A percentile compares a stretch with the other conserved stretches of the same genome.
Evolutionary conservation across 2,113 vertebrate species (phyloP).

Genomic region (Cynocephalus volans): DNA sequence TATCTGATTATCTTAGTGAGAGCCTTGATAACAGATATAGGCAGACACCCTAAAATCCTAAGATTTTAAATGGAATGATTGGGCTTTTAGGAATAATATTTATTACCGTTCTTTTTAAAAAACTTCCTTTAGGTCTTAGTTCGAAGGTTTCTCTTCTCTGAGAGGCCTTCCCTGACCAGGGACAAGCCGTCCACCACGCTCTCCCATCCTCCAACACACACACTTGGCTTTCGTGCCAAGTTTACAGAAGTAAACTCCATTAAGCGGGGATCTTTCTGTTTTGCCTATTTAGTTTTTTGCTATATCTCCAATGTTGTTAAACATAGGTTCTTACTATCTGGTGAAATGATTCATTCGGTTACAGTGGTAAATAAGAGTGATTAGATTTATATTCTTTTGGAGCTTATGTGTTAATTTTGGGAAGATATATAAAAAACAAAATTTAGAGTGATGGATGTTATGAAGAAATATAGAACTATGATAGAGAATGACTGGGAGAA

Average conservation of each 20-base stretch:
- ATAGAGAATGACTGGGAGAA: background rate
- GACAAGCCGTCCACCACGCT: background rate
- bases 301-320: background rate
- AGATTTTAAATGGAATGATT: no score
- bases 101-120: no score
- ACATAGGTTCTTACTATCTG: background rate
- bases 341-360: background rate
- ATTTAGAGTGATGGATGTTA: background rate
- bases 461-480: background rate
- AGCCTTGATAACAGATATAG: background rate
- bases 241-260: background rate
- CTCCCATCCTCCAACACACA: background rate
- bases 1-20: background rate
- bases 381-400: background rate
- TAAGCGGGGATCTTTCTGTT: background rate
- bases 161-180: background rate
- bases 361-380: background rate
- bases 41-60: background rate
- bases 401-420: background rate
- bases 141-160: background rate
- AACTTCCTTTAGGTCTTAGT: background rate
- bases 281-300: background rate
- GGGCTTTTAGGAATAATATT: background rate
- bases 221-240: background rate
- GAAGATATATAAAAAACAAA: background rate